phyloP scores from a whole-genome alignment of 2,888 invertebrate genomes.

The Pachymerium ferrugineum region DNA sequence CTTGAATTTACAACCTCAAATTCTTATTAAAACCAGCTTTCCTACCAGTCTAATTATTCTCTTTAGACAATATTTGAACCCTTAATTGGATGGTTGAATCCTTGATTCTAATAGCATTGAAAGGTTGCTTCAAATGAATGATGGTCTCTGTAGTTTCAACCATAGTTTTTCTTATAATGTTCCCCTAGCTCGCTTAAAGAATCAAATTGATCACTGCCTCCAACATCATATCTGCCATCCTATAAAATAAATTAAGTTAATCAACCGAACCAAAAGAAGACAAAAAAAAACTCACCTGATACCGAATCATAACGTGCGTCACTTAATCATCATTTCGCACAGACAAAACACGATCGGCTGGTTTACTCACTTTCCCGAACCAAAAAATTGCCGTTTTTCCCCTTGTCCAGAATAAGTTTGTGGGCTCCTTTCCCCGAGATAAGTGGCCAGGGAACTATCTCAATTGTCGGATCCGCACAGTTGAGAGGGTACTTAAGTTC shows the following conservation, averaged over 20 bases:
- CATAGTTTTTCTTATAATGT: conserved; percentile 92
- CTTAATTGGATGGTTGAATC: conserved; percentile 65
- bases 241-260: too few species aligned
- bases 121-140: conserved; percentile 83
- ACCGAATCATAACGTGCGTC: conserved; percentile 94
- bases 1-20: conserved; percentile 61
- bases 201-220: conserved; percentile 88
- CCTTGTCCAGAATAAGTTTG: conserved; percentile 74
- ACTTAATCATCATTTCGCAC: conserved; percentile 91
- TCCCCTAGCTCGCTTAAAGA: conserved; percentile 88
- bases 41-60: conserved; percentile 61
- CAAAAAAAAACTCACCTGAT: conserved; percentile 56
- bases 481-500: conserved; percentile 87
- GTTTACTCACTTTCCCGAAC: conserved; percentile 93
- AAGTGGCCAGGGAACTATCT: conserved; percentile 94
- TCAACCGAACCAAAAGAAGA: neutral
- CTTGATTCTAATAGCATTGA: conserved; percentile 89
- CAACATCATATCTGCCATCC: conserved; percentile 90
- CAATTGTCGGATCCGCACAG: conserved; percentile 94
- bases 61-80: conserved; percentile 53
- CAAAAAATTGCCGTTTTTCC: conserved; percentile 93
- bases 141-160: conserved; percentile 95
- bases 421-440: conserved; percentile 89
- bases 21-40: conserved; percentile 98
- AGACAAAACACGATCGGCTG: conserved; percentile 92